Percentiles rank a stretch among this genome's conserved stretches.
These are phyloP conservation scores for Nothobranchius furzeri DNA, from an alignment of 2,113 vertebrate genomes.

Conservation along the genomic window DNA sequence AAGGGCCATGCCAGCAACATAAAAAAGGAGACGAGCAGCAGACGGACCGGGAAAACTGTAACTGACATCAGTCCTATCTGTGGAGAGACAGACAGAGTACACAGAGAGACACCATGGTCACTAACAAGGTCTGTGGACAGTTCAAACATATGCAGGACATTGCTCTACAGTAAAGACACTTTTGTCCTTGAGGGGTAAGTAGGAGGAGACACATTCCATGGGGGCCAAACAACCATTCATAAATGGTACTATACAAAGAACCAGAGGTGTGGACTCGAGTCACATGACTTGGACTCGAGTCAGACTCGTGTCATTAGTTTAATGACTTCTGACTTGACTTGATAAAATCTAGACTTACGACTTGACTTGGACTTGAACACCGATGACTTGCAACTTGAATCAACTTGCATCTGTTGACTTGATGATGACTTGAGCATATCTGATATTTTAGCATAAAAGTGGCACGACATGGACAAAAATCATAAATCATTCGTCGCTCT, in stretches of 20 bases:
- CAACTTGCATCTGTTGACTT: too few species aligned
- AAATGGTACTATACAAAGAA: not conserved
- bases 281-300: too few species aligned
- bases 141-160: not conserved
- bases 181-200: not conserved
- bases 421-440: too few species aligned
- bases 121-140: not conserved
- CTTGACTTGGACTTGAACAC: too few species aligned
- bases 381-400: too few species aligned
- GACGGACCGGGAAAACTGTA: constrained; percentile 90
- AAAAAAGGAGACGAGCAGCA: constrained; percentile 87
- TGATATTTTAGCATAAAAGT: too few species aligned
- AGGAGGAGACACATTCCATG: constrained; percentile 20
- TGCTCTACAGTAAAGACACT: not conserved
- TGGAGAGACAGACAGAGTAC: constrained; percentile 12
- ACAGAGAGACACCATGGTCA: not conserved
- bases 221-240: constrained; percentile 7
- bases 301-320: too few species aligned
- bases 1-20: constrained; percentile 97
- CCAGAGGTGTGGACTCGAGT: too few species aligned
- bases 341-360: too few species aligned
- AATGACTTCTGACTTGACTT: too few species aligned
- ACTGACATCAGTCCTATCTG: constrained; percentile 93
- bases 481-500: too few species aligned
- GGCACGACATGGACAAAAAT: too few species aligned